phyloP scores from a whole-genome alignment of 2,888 invertebrate genomes.

The Subacronicta megacephala region DNA sequence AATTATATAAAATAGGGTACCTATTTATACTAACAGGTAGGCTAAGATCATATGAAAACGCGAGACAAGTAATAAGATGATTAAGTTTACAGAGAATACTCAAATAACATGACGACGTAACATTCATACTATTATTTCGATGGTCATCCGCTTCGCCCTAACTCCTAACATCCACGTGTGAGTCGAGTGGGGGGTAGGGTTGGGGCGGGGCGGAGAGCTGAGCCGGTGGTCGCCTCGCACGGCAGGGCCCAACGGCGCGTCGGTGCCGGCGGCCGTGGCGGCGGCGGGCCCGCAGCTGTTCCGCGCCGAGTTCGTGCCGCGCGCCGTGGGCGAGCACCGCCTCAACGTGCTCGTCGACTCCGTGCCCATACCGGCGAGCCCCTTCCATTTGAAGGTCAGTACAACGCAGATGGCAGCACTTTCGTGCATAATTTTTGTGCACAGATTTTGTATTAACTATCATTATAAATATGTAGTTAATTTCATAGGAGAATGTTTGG shows the following conservation, averaged over 20 bases:
- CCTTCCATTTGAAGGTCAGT: constrained; percentile 95
- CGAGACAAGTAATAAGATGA: constrained; percentile 54
- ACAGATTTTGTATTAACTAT: too few relatives aligned
- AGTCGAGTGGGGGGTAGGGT: constrained; percentile 50
- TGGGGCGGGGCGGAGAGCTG: constrained; percentile 85
- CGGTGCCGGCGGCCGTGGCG: constrained; percentile 96
- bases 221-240: constrained; percentile 87
- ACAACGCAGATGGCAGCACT: too few relatives aligned
- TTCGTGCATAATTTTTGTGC: too few relatives aligned
- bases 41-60: constrained; percentile 43
- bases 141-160: constrained; percentile 89
- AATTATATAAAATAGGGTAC: constrained; percentile 36
- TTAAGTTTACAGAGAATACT: constrained; percentile 67
- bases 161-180: constrained; percentile 78
- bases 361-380: constrained; percentile 96
- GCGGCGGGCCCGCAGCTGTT: constrained; percentile 95
- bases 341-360: constrained; percentile 96
- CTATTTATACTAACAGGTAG: constrained; percentile 43
- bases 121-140: constrained; percentile 67
- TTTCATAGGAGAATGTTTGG: too few relatives aligned
- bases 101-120: constrained; percentile 75
- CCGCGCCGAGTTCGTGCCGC: constrained; percentile 97
- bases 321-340: constrained; percentile 97
- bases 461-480: too few relatives aligned
- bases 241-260: constrained; percentile 98